Base-by-base conservation (phyloP, 1,140 invertebrate species). In the Saccostrea cuccullata region DNA sequence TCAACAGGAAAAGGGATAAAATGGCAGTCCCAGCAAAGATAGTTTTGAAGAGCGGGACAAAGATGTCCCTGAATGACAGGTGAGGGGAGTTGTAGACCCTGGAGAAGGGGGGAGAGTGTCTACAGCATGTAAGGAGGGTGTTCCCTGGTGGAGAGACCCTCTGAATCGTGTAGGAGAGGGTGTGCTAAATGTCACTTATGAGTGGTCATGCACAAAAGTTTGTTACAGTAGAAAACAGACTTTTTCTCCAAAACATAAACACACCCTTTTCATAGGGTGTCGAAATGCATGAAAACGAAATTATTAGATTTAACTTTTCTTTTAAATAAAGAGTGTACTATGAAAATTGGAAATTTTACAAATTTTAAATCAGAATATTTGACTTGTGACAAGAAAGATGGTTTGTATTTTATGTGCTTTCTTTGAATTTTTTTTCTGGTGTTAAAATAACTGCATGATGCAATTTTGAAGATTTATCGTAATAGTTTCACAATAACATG, bases 41-140 rank as follows among this genome's bases (percentile, higher is more conserved):
- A 86, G 94, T 93, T 87, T 92, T 94, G n/a, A 94, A 94, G 88
- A 94, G 94, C 91, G 93, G 93, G 67, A 94, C 94, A 60, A 94
- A 93, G 90, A 93, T 94, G 92, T 94, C 94, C 0, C 88, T 94
- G 12, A 94, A 94, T 93, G 94, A 94, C 91, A 93, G 94, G 93
- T 94, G 93, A 93, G 93, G 89, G 85, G 55, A 26, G 56, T 26
- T 20, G 58, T 64, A 77, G 70, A 26, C 26, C 70, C 23, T 30
- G 70, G 70, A 15, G 26, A 15, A 0, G 23, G 23, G 12, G n/a
- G 23, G 26, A 26, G 26, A 73, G 23, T 73, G 70, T 77, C 70
- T 30, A 30, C 70, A 17, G 12, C 30, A 30, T 77, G 13, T 6
- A 47, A 47, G 15, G 70, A 77, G 26, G 70, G 2, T 26, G 26